Evolutionary conservation across 1,140 invertebrate genomes (phyloP), one percentile per base, ranked within the genome.

Genomic region (Potamilus streckersoni): DNA sequence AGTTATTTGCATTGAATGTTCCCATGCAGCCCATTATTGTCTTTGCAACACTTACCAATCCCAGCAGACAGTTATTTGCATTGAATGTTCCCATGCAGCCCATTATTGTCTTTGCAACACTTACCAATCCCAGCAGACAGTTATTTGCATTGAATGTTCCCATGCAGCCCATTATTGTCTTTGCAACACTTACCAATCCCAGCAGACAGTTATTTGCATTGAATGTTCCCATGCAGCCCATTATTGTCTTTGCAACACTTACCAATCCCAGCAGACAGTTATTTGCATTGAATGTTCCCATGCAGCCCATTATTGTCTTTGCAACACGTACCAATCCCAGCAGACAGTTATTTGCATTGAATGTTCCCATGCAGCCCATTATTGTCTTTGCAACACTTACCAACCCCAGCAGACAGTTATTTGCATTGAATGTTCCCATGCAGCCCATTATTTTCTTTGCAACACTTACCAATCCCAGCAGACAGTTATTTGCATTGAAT

Each of bases 71-170:
- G 38, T 63, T 70, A 20, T 59, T 64, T 65, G 63, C 74, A 20
- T 31, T 56, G n/a, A 76, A 70, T 59, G 70, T 71, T 15, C 68
- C 66, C 15, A 70, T 19, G 66, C 74, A 76, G 6, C 74, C 74
- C 20, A 69, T 71, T 4, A 76, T 55, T 19, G 3, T 57, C 5
- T 6, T 15, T 66, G 16, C 15, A 23, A 20, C 55, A 76, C 74
- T 76, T 76, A 76, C 74, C 70, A 70, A 76, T 17, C 20, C 60
- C 60, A 76, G 61, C 3, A 76, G 63, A 60, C 74, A 70, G 38
- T 63, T 70, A 20, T 59, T 64, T 65, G 63, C 74, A 20, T 31
- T 56, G n/a, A 76, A 70, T 59, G 70, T 71, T 15, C 68, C 66
- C 15, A 70, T 19, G 66, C 74, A 76, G 6, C 74, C 74, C 20